Evolutionary conservation across 2,113 vertebrate species (phyloP).

Genomic region (Heterochromis multidens): DNA sequence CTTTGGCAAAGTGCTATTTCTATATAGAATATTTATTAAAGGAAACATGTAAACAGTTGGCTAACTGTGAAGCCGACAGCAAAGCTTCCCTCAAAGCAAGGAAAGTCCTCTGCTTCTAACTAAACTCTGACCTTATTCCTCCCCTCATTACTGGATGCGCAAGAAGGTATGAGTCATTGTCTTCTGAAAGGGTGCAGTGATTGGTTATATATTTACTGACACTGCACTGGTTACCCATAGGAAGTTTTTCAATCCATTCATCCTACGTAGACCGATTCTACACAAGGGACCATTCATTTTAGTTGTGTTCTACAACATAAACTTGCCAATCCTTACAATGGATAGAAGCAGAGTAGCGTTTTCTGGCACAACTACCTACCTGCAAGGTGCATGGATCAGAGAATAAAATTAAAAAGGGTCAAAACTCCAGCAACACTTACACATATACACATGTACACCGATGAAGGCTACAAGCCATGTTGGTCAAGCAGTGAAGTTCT

Average conservation of each 20-base stretch:
- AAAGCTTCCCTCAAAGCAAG: background rate
- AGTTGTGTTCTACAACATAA: background rate
- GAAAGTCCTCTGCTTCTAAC: background rate
- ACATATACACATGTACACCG: background rate
- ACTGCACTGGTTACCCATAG: background rate
- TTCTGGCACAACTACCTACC: background rate
- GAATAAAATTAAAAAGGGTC: background rate
- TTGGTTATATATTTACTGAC: background rate
- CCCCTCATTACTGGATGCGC: background rate
- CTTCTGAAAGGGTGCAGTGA: background rate
- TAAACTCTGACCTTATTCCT: background rate
- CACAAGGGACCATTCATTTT: background rate
- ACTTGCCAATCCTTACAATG: background rate
- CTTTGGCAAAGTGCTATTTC: constrained; percentile 27
- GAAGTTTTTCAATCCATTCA: background rate
- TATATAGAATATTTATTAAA: background rate
- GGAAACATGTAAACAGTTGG: background rate
- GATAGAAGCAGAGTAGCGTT: background rate
- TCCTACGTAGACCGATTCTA: background rate
- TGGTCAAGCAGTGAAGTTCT: background rate
- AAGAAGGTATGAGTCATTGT: background rate
- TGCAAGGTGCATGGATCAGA: background rate
- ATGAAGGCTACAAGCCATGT: background rate
- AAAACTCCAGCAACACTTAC: background rate
- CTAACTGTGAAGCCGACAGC: background rate